phyloP scores from a whole-genome alignment of 2,797 vertebrate species.

The Ctenochaetus hawaiiensis region DNA sequence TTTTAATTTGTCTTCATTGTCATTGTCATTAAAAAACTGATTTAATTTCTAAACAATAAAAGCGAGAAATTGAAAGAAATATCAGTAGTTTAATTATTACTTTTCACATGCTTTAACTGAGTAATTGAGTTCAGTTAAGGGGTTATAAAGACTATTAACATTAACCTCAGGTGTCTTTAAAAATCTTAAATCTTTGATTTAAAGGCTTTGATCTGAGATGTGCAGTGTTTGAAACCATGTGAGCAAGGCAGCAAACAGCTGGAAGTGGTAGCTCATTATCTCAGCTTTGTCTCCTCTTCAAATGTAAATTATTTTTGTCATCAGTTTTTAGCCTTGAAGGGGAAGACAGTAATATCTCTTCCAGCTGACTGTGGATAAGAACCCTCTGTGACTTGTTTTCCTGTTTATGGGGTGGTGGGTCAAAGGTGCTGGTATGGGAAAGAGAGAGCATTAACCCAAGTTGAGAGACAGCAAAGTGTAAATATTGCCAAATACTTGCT shows the following conservation, averaged over 20 bases:
- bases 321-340: not conserved
- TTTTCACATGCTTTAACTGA: not conserved
- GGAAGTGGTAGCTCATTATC: not conserved
- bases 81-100: not conserved
- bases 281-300: constrained; percentile 1
- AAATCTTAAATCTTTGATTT: no score
- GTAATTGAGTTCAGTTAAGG: not conserved
- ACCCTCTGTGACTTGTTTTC: not conserved
- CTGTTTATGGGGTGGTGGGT: not conserved
- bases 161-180: not conserved
- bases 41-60: not conserved
- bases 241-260: constrained; percentile 10
- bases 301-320: constrained; percentile 17
- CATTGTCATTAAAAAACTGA: constrained; percentile 18
- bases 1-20: constrained; percentile 9
- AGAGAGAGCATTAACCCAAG: constrained; percentile 32
- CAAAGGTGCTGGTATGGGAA: constrained; percentile 13
- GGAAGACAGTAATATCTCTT: not conserved
- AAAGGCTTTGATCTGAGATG: not conserved
- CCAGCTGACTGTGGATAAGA: not conserved
- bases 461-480: constrained; percentile 54
- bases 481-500: constrained; percentile 64
- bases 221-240: constrained; percentile 17
- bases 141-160: not conserved
- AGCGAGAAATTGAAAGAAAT: not conserved